These are phyloP conservation scores for Corythornis madagascariensis DNA, from an alignment of 2,113 vertebrate genomes.

Conservation along the genomic window DNA sequence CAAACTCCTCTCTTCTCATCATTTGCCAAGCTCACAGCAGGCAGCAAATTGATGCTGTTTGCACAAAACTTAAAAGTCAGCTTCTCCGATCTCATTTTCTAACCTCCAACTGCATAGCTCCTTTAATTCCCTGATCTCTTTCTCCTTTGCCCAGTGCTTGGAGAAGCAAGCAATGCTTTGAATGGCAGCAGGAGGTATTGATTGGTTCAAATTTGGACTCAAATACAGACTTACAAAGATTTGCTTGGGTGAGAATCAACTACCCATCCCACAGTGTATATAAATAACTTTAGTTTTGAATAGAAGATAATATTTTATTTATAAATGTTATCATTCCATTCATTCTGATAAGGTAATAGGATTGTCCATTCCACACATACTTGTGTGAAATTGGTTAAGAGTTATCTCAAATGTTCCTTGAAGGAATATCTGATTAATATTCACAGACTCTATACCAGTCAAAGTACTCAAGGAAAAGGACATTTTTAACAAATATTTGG, in stretches of 20 bases:
- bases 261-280: neutral
- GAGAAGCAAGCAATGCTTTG: slow-evolving; percentile 6
- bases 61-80: neutral
- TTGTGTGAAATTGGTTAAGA: neutral
- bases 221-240: neutral
- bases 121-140: neutral
- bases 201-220: slow-evolving; percentile 30
- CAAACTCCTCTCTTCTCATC: neutral
- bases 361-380: neutral
- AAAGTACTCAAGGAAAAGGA: neutral
- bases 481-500: neutral
- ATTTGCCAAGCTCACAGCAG: neutral
- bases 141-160: slow-evolving; percentile 6
- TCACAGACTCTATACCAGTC: neutral
- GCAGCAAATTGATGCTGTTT: neutral
- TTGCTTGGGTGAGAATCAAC: neutral
- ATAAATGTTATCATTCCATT: slow-evolving; percentile 26
- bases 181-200: slow-evolving; percentile 55
- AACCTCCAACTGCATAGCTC: neutral
- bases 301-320: slow-evolving; percentile 54
- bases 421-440: neutral
- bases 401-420: neutral
- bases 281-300: slow-evolving; percentile 45
- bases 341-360: neutral
- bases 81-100: neutral